These are phyloP conservation scores for Pristiophorus japonicus DNA, from an alignment of 2,113 vertebrate genomes.

Conservation along the genomic window DNA sequence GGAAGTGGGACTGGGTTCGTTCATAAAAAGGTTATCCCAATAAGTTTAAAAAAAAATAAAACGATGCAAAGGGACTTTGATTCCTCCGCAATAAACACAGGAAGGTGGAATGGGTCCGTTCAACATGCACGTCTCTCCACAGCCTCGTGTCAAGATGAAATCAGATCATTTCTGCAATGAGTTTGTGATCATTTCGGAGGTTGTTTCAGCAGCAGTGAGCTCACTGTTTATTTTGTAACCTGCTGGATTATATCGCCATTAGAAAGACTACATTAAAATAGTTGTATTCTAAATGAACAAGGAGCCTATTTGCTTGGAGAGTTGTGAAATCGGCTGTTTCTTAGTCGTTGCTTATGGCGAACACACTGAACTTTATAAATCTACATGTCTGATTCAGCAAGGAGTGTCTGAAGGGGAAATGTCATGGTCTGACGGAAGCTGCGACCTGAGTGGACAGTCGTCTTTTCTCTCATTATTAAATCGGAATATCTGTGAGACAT, in stretches of 20 bases:
- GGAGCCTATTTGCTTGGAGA: neutral
- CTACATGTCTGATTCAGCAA: neutral
- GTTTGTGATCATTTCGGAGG: neutral
- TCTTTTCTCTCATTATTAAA: neutral
- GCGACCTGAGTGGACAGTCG: neutral
- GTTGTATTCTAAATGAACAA: neutral
- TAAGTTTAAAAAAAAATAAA: neutral
- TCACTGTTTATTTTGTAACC: neutral
- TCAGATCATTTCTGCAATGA: neutral
- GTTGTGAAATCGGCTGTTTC: neutral
- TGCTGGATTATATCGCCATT: neutral
- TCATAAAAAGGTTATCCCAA: neutral
- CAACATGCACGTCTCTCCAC: neutral
- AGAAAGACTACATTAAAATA: neutral
- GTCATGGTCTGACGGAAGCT: neutral
- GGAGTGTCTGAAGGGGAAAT: neutral
- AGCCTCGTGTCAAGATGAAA: neutral
- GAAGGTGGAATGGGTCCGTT: neutral
- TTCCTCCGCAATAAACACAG: neutral
- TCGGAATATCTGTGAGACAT: neutral
- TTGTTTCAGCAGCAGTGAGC: neutral
- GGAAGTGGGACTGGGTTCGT: neutral
- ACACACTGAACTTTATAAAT: neutral
- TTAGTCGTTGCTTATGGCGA: neutral
- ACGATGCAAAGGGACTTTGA: neutral